Percentiles rank a stretch among this genome's conserved stretches.
These are phyloP conservation scores for Chiroxiphia lanceolata DNA, from an alignment of 2,797 vertebrate genomes.

Conservation along the genomic window DNA sequence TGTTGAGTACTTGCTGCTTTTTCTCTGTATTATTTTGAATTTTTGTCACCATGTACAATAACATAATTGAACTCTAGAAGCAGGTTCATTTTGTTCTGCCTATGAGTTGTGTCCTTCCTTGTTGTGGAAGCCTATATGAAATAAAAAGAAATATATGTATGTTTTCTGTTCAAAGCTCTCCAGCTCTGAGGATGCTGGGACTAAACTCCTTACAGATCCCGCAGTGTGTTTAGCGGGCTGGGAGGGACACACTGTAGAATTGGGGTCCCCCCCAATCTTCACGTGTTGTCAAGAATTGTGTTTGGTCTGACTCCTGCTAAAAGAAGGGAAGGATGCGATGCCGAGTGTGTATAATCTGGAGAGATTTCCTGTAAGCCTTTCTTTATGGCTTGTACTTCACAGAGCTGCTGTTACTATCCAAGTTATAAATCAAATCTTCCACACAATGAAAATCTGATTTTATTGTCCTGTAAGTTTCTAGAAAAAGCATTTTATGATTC, in stretches of 20 bases:
- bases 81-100: background rate
- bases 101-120: background rate
- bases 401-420: background rate
- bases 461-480: background rate
- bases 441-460: background rate
- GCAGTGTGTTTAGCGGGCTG: background rate
- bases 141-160: background rate
- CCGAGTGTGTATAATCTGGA: background rate
- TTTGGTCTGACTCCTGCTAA: background rate
- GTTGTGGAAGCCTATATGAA: background rate
- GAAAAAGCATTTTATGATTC: background rate
- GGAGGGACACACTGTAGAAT: background rate
- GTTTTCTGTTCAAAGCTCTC: background rate
- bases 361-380: background rate
- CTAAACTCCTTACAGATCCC: background rate
- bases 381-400: background rate
- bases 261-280: background rate
- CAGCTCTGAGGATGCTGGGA: background rate
- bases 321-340: background rate
- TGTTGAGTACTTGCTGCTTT: background rate
- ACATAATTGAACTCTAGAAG: background rate
- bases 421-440: slow-evolving; percentile 23
- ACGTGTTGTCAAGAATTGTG: background rate
- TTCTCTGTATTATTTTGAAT: background rate
- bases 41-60: background rate